Evolutionary conservation across 1,140 invertebrate species (phyloP).

Genomic region (Aphelenchoides besseyi): DNA sequence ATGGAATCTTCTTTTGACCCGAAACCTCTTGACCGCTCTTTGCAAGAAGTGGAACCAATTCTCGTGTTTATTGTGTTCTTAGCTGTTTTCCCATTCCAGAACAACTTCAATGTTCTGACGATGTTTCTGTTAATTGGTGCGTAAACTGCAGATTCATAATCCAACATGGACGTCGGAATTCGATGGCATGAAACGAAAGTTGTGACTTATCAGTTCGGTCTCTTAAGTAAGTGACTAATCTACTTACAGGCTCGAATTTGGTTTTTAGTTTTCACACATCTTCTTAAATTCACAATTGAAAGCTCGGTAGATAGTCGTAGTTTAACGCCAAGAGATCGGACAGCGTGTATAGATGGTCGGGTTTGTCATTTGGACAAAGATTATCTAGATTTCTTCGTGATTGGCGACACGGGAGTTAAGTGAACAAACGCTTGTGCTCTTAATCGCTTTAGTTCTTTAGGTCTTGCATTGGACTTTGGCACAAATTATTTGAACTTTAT

Average conservation of each 20-base stretch:
- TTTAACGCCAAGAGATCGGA: conserved; percentile 27
- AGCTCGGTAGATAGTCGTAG: not conserved
- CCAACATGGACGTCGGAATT: not conserved
- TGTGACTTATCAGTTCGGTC: not conserved
- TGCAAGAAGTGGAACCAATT: no score
- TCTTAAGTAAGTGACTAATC: not conserved
- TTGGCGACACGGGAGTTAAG: conserved; percentile 56
- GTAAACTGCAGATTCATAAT: no score
- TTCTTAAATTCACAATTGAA: not conserved
- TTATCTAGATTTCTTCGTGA: conserved; percentile 43
- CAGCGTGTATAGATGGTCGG: conserved; percentile 21
- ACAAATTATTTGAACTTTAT: conserved; percentile 15
- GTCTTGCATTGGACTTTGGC: conserved; percentile 8
- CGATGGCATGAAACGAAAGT: not conserved
- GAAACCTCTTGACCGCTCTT: no score
- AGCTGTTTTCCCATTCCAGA: no score
- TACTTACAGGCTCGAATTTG: not conserved
- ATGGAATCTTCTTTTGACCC: no score
- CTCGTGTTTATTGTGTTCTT: no score
- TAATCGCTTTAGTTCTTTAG: conserved; percentile 8
- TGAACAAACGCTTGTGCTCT: not conserved
- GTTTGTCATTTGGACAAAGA: conserved; percentile 25
- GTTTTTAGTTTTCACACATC: not conserved
- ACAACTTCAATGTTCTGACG: no score
- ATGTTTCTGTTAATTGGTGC: no score